Conservation (phyloP, 1,140 invertebrate genomes). For the Drosophila pachea region DNA sequence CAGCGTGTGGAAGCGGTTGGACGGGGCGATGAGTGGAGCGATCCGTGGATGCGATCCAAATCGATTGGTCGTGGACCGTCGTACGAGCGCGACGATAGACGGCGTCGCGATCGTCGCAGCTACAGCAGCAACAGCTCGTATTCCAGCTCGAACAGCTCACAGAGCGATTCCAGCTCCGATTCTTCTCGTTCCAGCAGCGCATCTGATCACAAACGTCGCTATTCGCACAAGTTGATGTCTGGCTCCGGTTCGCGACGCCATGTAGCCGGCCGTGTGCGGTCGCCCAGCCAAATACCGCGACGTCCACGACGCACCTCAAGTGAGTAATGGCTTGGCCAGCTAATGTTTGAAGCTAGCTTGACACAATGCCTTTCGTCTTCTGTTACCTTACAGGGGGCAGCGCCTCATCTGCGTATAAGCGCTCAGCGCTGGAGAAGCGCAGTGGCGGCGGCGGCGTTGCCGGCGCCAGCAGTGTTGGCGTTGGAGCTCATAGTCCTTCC, state of each 20-base stretch:
- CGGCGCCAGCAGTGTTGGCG: neutral
- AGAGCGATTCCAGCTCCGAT: slow-evolving; percentile 78
- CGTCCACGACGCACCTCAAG: slow-evolving; percentile 63
- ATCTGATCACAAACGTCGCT: slow-evolving; percentile 63
- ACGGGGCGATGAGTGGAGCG: slow-evolving; percentile 92
- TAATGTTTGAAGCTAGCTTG: neutral
- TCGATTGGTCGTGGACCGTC: slow-evolving; percentile 80
- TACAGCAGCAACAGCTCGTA: slow-evolving; percentile 84
- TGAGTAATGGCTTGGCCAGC: slow-evolving; percentile 34
- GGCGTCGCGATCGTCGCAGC: slow-evolving; percentile 78
- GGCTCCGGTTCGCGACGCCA: slow-evolving; percentile 50
- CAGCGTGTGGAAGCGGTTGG: slow-evolving; percentile 83
- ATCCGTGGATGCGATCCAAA: slow-evolving; percentile 93
- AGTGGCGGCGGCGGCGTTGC: neutral
- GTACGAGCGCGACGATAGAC: slow-evolving; percentile 61
- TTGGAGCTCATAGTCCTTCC: slow-evolving; percentile 54
- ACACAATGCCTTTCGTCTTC: neutral
- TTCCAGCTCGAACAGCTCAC: slow-evolving; percentile 82
- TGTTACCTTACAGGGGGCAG: slow-evolving; percentile 41
- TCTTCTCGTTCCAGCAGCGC: slow-evolving; percentile 75
- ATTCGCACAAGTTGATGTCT: slow-evolving; percentile 61
- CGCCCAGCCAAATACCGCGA: slow-evolving; percentile 64
- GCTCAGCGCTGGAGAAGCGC: slow-evolving; percentile 55
- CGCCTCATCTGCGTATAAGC: slow-evolving; percentile 64
- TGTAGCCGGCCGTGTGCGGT: slow-evolving; percentile 48